Base-by-base conservation (phyloP, 2,797 vertebrate genomes). In the Esox masquinongy region DNA sequence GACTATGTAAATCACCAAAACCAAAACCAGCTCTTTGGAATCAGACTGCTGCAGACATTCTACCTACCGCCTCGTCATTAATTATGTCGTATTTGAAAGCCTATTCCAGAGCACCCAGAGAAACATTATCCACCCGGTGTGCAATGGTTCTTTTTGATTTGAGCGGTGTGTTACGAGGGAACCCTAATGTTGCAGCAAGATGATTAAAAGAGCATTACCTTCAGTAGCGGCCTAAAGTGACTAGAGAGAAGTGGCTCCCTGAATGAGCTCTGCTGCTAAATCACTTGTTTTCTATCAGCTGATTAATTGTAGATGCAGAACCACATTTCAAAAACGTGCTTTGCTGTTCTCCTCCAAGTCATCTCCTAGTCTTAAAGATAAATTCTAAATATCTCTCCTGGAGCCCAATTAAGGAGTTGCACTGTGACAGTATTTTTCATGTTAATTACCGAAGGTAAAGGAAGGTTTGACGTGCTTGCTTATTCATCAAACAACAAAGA, bases 351-450 rank as follows among this genome's bases (percentile, higher is more conserved):
- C 96, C 96, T 95, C 95, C 95, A 91, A 97, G 97, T 97, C 98
- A 98, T 98, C 96, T 96, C 95, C 96, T 97, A 97, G 98, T 98
- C 98, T 97, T 97, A 98, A 98, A 98, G 96, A 98, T 95, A 97
- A 96, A 98, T 98, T 97, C 96, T 94, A 94, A 96, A 97, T 98
- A 96, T 98, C 97, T 97, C 97, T 96, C 96, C 95, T 95, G 97
- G 98, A 97, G 98, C 97, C 98, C 98, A 99, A 99, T 99, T 99
- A 99, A 98, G 97, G 97, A 98, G 98, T 98, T 98, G 96, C 96
- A 97, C 97, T 95, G 96, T 95, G 95, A 96, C 96, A 96, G 95
- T 97, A 99, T 99, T 98, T 99, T 99, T 99, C 98, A 99, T 97
- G 97, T 98, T 99, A 99, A 99, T 99, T 99, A 98, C 97, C 94